phyloP scores from a whole-genome alignment of 2,797 vertebrate species.

The Calcarius lapponicus region DNA sequence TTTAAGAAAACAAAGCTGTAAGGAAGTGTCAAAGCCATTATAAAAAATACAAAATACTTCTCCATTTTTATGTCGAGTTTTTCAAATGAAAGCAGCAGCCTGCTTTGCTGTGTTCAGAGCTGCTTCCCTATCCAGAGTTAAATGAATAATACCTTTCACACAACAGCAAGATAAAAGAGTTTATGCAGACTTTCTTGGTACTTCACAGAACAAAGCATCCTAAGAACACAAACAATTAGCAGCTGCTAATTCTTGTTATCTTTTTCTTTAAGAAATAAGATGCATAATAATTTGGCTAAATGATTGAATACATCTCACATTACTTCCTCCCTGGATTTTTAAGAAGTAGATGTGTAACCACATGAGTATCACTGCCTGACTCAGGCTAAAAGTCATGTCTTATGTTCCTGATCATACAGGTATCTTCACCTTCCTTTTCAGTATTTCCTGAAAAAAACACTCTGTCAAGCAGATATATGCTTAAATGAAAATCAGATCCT shows the following conservation, averaged over 20 bases:
- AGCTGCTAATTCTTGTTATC: not conserved
- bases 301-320: not conserved
- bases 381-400: not conserved
- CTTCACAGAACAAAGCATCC: not conserved
- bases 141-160: not conserved
- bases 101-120: not conserved
- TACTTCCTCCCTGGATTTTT: not conserved
- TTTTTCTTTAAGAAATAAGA: not conserved
- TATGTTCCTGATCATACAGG: not conserved
- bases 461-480: not conserved
- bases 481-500: not conserved
- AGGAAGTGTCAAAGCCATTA: not conserved
- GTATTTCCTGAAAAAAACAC: not conserved
- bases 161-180: not conserved
- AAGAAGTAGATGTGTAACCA: not conserved
- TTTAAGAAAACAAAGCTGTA: conserved; percentile 2
- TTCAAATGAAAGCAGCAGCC: not conserved
- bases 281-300: not conserved
- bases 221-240: not conserved
- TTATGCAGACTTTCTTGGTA: not conserved
- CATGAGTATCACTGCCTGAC: not conserved
- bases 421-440: not conserved
- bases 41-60: not conserved
- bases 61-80: not conserved
- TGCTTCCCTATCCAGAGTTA: not conserved